Percentiles rank a stretch among this genome's conserved stretches.
These are phyloP conservation scores for Carposina sasakii DNA, from an alignment of 1,140 invertebrate genomes.

Conservation along the genomic window DNA sequence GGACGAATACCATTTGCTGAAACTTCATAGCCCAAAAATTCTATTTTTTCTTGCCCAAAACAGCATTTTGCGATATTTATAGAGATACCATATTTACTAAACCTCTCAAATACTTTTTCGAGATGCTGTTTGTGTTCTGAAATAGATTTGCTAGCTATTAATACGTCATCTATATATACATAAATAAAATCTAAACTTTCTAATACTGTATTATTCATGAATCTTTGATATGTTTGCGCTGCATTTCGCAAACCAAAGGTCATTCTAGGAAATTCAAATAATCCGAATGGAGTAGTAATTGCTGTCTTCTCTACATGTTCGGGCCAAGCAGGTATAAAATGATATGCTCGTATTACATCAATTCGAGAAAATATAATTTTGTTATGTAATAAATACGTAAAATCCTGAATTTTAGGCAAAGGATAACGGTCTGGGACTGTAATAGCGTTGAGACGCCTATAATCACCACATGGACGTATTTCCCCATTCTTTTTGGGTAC, in stretches of 20 bases:
- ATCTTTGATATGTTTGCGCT: no score
- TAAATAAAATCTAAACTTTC: no score
- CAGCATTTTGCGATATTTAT: slow-evolving; percentile 1
- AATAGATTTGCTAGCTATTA: no score
- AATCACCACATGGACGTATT: slow-evolving; percentile 52
- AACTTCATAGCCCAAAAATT: neutral
- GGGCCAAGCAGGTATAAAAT: no score
- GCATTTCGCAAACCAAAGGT: no score
- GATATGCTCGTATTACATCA: slow-evolving; percentile 29
- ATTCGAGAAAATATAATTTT: neutral
- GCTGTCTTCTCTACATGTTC: slow-evolving; percentile 57
- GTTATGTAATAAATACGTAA: slow-evolving; percentile 6
- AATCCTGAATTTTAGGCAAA: slow-evolving; percentile 42
- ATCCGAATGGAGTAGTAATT: slow-evolving; percentile 9
- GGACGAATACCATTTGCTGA: neutral
- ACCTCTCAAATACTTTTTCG: neutral
- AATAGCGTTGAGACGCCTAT: slow-evolving; percentile 44
- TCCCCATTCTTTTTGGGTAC: slow-evolving; percentile 44
- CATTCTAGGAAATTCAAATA: no score
- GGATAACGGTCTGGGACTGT: slow-evolving; percentile 46
- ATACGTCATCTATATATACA: no score
- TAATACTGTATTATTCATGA: no score
- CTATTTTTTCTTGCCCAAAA: neutral
- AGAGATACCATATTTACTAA: neutral
- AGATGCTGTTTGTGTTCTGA: no score